Percentiles rank a stretch among this genome's conserved stretches.
phyloP scores from a whole-genome alignment of 2,888 invertebrate genomes.

The Aquatica leii region DNA sequence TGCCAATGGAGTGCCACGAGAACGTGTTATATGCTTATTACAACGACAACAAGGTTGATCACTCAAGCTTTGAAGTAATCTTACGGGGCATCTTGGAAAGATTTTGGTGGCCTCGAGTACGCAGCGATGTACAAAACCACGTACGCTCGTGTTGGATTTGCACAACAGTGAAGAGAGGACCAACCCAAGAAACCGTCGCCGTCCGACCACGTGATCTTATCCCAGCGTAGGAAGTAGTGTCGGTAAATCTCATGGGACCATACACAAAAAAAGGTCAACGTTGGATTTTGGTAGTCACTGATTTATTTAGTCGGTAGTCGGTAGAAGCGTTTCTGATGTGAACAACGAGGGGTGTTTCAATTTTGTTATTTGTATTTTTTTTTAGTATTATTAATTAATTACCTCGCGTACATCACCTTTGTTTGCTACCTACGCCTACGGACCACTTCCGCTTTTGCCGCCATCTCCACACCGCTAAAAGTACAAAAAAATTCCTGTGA shows the following conservation, averaged over 20 bases:
- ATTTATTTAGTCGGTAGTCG: no score
- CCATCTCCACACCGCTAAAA: no score
- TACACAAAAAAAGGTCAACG: no score
- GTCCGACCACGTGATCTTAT: conserved; percentile 21
- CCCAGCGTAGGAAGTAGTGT: conserved; percentile 24
- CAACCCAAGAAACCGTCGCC: conserved; percentile 16
- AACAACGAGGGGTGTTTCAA: no score
- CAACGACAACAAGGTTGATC: conserved; percentile 28
- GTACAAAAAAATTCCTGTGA: no score
- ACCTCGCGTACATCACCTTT: no score
- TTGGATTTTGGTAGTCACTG: no score
- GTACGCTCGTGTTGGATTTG: conserved; percentile 30
- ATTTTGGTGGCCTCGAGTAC: background rate
- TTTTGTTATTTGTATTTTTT: no score
- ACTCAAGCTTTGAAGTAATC: conserved; percentile 44
- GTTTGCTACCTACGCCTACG: no score
- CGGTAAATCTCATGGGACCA: conserved; percentile 31
- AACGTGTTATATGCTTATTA: conserved; percentile 21
- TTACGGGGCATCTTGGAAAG: conserved; percentile 14
- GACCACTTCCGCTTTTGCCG: no score
- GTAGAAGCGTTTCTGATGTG: no score
- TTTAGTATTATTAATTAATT: no score
- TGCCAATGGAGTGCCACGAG: background rate
- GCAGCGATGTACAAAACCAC: conserved; percentile 38
- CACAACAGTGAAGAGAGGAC: conserved; percentile 20